A percentile compares a stretch with the other conserved stretches of the same genome.
phyloP scores from a whole-genome alignment of 2,797 vertebrate species.

The Xiphophorus birchmanni region DNA sequence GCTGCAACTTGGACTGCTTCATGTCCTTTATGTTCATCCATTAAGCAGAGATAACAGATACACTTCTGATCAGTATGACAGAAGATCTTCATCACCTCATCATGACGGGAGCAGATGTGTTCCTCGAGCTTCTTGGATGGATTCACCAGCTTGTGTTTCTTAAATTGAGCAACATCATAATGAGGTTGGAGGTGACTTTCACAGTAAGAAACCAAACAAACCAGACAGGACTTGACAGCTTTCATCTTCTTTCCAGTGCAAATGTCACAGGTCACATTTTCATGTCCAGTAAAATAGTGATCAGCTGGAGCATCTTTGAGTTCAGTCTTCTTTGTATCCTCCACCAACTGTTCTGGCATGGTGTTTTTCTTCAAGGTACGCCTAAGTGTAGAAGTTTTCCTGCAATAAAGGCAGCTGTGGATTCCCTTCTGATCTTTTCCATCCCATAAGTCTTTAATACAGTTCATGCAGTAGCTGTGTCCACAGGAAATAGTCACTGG shows the following conservation, averaged over 20 bases:
- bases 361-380: not conserved
- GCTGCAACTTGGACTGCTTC: not conserved
- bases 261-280: not conserved
- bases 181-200: slow-evolving; percentile 2
- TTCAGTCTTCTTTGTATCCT: not conserved
- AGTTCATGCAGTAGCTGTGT: slow-evolving; percentile 4
- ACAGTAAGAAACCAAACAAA: slow-evolving; percentile 7
- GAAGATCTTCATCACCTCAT: slow-evolving; percentile 6
- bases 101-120: slow-evolving; percentile 12
- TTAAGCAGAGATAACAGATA: not conserved
- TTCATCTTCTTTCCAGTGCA: not conserved
- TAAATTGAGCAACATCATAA: not conserved
- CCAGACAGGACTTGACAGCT: slow-evolving; percentile 7
- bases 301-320: not conserved
- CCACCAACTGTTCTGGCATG: not conserved
- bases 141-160: slow-evolving; percentile 12
- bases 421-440: not conserved
- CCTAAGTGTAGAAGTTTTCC: not conserved
- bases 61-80: not conserved
- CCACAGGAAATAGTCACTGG: not conserved
- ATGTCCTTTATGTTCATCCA: slow-evolving; percentile 4
- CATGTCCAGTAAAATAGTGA: not conserved
- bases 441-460: not conserved
- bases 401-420: not conserved
- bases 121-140: slow-evolving; percentile 1